Base-by-base conservation (phyloP, 1,140 invertebrate species). In the Trichonephila inaurata region DNA sequence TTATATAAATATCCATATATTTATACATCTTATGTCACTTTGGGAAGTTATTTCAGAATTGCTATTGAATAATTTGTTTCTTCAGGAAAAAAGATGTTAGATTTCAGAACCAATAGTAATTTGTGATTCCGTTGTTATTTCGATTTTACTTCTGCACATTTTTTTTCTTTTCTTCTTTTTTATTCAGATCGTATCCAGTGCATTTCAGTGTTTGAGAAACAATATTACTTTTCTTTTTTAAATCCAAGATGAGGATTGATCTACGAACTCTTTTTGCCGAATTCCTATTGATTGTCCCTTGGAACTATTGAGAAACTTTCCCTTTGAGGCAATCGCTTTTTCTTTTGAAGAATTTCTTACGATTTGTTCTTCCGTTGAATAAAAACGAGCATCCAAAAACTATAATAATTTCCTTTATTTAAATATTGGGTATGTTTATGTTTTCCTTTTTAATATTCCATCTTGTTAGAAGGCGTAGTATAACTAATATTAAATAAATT, bases 11-110 rank as follows among this genome's bases (percentile, higher is more conserved):
- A 44, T 66, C 21, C 51, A 64, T 33, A 21, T 21, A 33, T 66
- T 66, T 88, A 33, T 33, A 21, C 82, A 33, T 60, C 58, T 85
- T 85, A 21, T 33, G 33, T 88, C 58, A 58, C 64, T 89, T 69
- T 51, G 66, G 88, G 66, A 62, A 58, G 44, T 24, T 89, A 58
- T 72, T 89, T 58, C 21, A 72, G 88, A 51, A 77, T 77, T 72
- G 64, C 44, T 72, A 77, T 77, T 89, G 88, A 89, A 89, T 89
- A 89, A 89, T 89, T 89, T 89, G 64, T 89, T 62, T 87, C 77
- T 77, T 10, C 40, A 58, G 21, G 33, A 40, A 40, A 21, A 72
- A n/a, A 33, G 51, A 72, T 58, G 58, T 21, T 87, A 28, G 86
- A 66, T 66, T 89, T 77, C 18, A 40, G 61, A 89, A 58, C 66